Percentiles rank a stretch among this genome's conserved stretches.
phyloP scores from a whole-genome alignment of 2,797 vertebrate species.

The Silurus lanzhouensis region DNA sequence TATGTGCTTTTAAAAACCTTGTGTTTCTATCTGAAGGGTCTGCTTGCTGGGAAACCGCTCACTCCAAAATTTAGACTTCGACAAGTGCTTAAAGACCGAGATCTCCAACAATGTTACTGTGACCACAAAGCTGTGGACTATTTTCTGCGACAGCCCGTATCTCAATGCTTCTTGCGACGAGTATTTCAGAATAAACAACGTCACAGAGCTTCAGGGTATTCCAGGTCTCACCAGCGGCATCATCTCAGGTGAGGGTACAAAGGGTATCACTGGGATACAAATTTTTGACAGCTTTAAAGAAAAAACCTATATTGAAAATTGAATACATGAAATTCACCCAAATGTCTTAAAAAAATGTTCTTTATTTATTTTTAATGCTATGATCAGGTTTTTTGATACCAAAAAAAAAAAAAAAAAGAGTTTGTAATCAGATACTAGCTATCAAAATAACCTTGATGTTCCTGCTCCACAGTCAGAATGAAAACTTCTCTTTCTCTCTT shows the following conservation, averaged over 20 bases:
- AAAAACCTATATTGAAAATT: no score
- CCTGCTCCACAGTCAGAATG: not conserved
- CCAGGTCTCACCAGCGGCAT: conserved; percentile 86
- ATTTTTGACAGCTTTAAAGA: no score
- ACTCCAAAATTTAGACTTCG: conserved; percentile 78
- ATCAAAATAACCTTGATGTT: not conserved
- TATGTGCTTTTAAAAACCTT: not conserved
- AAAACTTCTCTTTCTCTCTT: not conserved
- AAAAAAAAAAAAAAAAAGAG: no score
- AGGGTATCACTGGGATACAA: not conserved
- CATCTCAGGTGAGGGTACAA: conserved; percentile 77
- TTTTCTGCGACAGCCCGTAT: conserved; percentile 80
- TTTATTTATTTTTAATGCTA: not conserved
- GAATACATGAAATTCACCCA: not conserved
- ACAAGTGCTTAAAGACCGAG: conserved; percentile 81
- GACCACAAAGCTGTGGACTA: conserved; percentile 80
- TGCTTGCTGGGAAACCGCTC: conserved; percentile 95
- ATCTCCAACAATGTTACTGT: conserved; percentile 71
- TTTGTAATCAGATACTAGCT: conserved; percentile 5
- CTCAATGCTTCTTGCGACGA: conserved; percentile 80
- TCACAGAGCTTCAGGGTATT: conserved; percentile 87
- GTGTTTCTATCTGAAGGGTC: conserved; percentile 70
- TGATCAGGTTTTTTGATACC: not conserved
- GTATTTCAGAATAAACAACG: conserved; percentile 85
- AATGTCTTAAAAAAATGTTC: not conserved